Evolutionary conservation across 2,113 vertebrate species (phyloP).

Genomic region (Ammodytes dubius): DNA sequence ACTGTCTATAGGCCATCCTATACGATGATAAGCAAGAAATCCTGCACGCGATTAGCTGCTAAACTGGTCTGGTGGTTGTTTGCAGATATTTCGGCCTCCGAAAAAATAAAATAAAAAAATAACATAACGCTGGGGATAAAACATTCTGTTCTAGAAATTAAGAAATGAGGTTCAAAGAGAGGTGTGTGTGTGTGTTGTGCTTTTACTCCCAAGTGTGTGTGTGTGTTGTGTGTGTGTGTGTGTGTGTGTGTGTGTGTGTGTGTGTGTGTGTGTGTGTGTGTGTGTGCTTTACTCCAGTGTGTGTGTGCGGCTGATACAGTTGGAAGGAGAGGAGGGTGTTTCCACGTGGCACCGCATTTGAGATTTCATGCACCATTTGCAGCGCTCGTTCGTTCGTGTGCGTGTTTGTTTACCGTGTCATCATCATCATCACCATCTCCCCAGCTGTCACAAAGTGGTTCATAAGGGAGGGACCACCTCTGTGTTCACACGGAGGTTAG

Average conservation of each 20-base stretch:
- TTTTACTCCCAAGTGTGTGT: not conserved
- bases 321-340: not conserved
- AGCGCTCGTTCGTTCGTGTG: constrained; percentile 14
- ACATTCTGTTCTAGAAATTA: not conserved
- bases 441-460: constrained; percentile 32
- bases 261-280: not conserved
- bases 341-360: constrained; percentile 62
- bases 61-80: not conserved
- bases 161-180: not conserved
- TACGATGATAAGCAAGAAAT: not conserved
- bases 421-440: not conserved
- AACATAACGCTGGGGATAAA: not conserved
- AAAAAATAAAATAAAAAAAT: not conserved
- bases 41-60: too few species aligned
- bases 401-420: constrained; percentile 24
- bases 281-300: too few species aligned
- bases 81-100: not conserved
- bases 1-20: too few species aligned
- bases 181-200: not conserved
- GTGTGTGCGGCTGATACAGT: too few species aligned
- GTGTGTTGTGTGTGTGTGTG: not conserved
- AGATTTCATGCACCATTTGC: constrained; percentile 77
- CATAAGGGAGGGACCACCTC: not conserved
- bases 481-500: not conserved
- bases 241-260: not conserved